A percentile compares a stretch with the other conserved stretches of the same genome.
Conservation (phyloP, 1,140 invertebrate genomes). For the Heliconius himera region DNA sequence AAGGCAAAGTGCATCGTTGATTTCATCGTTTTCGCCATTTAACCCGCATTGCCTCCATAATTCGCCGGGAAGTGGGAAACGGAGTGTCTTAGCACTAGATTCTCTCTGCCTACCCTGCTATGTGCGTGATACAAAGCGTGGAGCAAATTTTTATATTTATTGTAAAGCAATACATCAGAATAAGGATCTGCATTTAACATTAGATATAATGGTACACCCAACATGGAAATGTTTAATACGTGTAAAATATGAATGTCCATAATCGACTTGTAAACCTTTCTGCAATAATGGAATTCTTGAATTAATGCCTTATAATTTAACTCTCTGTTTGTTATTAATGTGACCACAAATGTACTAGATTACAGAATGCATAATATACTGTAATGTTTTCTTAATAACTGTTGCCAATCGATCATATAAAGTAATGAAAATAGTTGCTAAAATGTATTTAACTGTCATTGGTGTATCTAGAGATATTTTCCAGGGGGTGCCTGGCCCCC, state of each 20-base stretch:
- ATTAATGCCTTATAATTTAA: constrained; percentile 29
- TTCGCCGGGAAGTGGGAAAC: no score
- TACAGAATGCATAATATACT: constrained; percentile 18
- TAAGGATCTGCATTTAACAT: not conserved
- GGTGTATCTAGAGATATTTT: no score
- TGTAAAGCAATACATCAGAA: not conserved
- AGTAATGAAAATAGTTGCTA: not conserved
- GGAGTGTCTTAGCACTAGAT: no score
- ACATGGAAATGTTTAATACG: not conserved
- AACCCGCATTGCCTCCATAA: no score
- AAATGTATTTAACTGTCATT: no score
- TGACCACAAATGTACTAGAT: constrained; percentile 29
- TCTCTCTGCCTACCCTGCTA: no score
- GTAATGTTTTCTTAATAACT: constrained; percentile 20
- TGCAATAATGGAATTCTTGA: constrained; percentile 38
- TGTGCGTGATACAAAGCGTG: not conserved
- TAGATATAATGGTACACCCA: constrained; percentile 6
- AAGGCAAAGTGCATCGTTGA: no score
- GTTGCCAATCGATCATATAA: constrained; percentile 6
- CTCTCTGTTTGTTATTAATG: constrained; percentile 29
- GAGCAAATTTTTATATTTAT: not conserved
- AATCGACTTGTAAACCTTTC: constrained; percentile 39
- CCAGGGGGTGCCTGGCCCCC: no score
- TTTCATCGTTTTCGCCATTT: no score
- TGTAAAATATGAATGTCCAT: constrained; percentile 30